phyloP scores from a whole-genome alignment of 2,797 vertebrate genomes.

The Chanos chanos region DNA sequence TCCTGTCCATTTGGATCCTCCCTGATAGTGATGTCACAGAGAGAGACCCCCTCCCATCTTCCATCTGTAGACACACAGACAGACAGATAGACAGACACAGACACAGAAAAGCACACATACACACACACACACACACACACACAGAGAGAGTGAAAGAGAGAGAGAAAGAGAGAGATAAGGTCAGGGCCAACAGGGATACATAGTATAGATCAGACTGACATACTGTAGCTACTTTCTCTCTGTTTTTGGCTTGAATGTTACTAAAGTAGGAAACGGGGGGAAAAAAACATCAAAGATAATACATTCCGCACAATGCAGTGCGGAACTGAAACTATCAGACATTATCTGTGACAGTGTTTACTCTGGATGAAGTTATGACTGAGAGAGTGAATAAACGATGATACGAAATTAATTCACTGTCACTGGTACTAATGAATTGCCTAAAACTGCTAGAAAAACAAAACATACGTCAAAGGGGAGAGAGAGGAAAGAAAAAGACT shows the following conservation, averaged over 20 bases:
- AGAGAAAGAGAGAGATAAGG: too few relatives aligned
- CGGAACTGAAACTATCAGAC: conserved; percentile 6
- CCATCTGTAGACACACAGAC: conserved; percentile 20
- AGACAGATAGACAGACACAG: too few relatives aligned
- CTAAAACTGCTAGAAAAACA: conserved; percentile 23
- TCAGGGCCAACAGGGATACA: conserved; percentile 46
- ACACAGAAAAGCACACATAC: too few relatives aligned
- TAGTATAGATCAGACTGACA: conserved; percentile 33
- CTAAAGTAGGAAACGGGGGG: conserved; percentile 30
- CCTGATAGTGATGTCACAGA: conserved; percentile 67
- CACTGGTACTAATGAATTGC: conserved; percentile 13
- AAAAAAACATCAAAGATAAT: conserved; percentile 26
- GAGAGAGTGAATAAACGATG: conserved; percentile 28
- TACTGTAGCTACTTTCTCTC: conserved; percentile 47
- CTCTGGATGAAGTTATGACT: conserved; percentile 30
- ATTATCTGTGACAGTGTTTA: conserved; percentile 26
- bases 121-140: conserved; percentile 33
- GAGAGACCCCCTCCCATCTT: conserved; percentile 36
- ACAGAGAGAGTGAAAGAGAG: too few relatives aligned
- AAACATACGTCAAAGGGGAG: conserved; percentile 24
- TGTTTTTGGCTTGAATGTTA: conserved; percentile 28
- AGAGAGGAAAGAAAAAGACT: background rate
- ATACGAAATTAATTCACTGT: conserved; percentile 37
- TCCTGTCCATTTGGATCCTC: conserved; percentile 68
- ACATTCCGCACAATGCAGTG: conserved; percentile 12